A percentile compares a stretch with the other conserved stretches of the same genome.
Evolutionary conservation across 2,797 vertebrate genomes (phyloP).

Genomic region (Lagodon rhomboides): DNA sequence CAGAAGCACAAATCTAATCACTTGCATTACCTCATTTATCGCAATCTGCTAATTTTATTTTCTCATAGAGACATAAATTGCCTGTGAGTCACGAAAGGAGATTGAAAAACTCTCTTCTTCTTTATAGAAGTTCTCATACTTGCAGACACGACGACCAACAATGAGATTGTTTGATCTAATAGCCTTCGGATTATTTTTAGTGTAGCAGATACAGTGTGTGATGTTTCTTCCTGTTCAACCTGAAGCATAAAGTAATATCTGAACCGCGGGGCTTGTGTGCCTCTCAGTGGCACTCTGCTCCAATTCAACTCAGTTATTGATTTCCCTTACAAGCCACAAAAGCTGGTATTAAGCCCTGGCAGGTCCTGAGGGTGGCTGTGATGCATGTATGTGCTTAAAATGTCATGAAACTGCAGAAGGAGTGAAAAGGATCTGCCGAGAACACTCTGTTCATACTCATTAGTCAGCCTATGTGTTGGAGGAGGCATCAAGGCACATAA

Average conservation of each 20-base stretch:
- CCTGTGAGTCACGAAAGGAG: not conserved
- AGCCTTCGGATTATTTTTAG: slow-evolving; percentile 39
- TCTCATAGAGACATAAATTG: not conserved
- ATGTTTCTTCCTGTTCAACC: slow-evolving; percentile 36
- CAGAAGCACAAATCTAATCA: slow-evolving; percentile 11
- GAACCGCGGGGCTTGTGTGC: slow-evolving; percentile 34
- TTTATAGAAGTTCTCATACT: not conserved
- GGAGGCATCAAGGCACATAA: slow-evolving; percentile 52
- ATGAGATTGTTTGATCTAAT: slow-evolving; percentile 32
- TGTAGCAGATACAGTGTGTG: slow-evolving; percentile 4
- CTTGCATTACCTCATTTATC: not conserved
- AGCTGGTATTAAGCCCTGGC: slow-evolving; percentile 63
- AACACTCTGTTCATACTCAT: slow-evolving; percentile 75
- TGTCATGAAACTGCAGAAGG: slow-evolving; percentile 78
- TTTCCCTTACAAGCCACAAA: slow-evolving; percentile 63
- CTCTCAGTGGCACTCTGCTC: slow-evolving; percentile 57
- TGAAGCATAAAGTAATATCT: slow-evolving; percentile 47
- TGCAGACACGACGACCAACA: slow-evolving; percentile 2
- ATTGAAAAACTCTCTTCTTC: not conserved
- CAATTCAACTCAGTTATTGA: slow-evolving; percentile 69
- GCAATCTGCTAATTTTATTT: slow-evolving; percentile 14
- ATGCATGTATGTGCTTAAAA: slow-evolving; percentile 78
- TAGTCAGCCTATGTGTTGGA: slow-evolving; percentile 75
- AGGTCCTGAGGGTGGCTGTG: slow-evolving; percentile 68
- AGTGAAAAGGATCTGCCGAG: slow-evolving; percentile 74